phyloP scores from a whole-genome alignment of 2,888 invertebrate species.

The Rhamphomyia laevipes region DNA sequence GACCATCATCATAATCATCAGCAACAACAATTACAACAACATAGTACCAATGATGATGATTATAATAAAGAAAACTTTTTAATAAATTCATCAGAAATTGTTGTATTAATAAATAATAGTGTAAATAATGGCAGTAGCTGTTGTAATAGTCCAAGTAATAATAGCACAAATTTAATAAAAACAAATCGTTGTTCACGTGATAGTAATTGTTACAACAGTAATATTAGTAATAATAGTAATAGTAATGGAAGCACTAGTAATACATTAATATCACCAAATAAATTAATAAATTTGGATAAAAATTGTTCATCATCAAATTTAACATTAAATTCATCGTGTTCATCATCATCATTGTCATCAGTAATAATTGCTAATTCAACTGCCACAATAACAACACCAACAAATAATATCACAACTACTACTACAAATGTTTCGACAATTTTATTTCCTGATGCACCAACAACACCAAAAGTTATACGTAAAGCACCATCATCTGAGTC shows the following conservation, averaged over 20 bases:
- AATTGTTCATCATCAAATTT: not conserved
- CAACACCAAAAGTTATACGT: conserved; percentile 54
- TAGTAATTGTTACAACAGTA: conserved; percentile 21
- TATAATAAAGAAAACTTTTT: conserved; percentile 17
- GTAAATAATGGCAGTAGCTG: conserved; percentile 20
- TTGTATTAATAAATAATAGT: not conserved
- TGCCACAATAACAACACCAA: not conserved
- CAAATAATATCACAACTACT: conserved; percentile 18
- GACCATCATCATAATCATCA: conserved; percentile 8
- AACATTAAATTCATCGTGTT: not conserved
- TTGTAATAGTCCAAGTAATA: conserved; percentile 22
- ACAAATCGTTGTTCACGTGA: conserved; percentile 29
- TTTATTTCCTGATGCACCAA: conserved; percentile 50
- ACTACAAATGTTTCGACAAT: conserved; percentile 6
- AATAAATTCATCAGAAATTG: conserved; percentile 15
- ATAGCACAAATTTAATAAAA: conserved; percentile 32
- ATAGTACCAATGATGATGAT: conserved; percentile 17
- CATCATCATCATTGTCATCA: not conserved
- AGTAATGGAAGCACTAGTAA: not conserved
- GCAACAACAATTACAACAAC: conserved; percentile 15
- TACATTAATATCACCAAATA: conserved; percentile 18
- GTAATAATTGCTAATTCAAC: not conserved
- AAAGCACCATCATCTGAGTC: conserved; percentile 46
- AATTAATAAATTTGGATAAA: conserved; percentile 18
- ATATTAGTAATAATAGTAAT: conserved; percentile 17